Evolutionary conservation across 2,888 invertebrate species (phyloP).

Genomic region (Scaeva pyrastri): DNA sequence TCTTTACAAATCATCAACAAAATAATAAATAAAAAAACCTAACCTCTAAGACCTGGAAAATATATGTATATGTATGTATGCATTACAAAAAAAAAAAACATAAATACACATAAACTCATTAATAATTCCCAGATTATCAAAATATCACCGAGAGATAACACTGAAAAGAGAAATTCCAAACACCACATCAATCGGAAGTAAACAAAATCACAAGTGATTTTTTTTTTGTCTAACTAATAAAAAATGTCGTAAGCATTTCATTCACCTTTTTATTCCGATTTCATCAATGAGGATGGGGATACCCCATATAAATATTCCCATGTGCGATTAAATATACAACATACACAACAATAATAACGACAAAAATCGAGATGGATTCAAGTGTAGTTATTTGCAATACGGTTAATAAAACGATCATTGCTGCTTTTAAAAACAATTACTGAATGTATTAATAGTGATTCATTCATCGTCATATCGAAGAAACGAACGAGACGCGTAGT

Average conservation of each 20-base stretch:
- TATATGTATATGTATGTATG: not conserved
- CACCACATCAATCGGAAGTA: not conserved
- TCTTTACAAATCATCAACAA: too few relatives aligned
- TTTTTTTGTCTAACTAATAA: conserved; percentile 4
- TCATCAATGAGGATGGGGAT: conserved; percentile 32
- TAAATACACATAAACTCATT: not conserved
- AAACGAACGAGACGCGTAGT: not conserved
- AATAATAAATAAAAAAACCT: not conserved
- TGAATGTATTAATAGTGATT: conserved; percentile 10
- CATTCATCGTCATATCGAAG: conserved; percentile 7
- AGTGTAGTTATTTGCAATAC: not conserved
- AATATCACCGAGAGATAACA: not conserved
- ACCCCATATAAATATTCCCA: conserved; percentile 14
- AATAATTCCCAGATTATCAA: not conserved
- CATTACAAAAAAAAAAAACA: not conserved
- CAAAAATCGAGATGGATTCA: not conserved
- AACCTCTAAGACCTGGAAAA: too few relatives aligned
- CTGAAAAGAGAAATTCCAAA: conserved; percentile 11
- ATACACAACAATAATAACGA: too few relatives aligned
- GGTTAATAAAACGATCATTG: conserved; percentile 5
- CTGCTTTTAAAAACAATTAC: conserved; percentile 1
- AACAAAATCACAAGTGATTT: conserved; percentile 14
- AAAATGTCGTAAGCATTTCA: conserved; percentile 36
- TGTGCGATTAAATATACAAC: conserved; percentile 18
- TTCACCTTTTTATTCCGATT: conserved; percentile 21